phyloP scores from a whole-genome alignment of 2,797 vertebrate genomes.

The Cyclopterus lumpus region DNA sequence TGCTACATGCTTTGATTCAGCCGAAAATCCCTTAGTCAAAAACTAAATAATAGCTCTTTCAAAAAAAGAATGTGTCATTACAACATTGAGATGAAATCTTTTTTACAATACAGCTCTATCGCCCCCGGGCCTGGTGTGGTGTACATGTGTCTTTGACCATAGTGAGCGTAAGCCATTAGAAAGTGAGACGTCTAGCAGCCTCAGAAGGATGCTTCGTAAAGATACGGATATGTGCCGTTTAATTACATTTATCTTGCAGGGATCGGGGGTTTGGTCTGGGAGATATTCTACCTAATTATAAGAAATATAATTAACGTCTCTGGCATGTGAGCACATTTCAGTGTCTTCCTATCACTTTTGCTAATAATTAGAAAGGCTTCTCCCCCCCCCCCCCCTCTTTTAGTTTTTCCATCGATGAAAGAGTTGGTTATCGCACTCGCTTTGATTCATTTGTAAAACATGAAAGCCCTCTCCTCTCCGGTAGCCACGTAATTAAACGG shows the following conservation, averaged over 20 bases:
- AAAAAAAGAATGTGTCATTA: constrained; percentile 2
- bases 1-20: constrained; percentile 4
- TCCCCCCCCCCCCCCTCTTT: not conserved
- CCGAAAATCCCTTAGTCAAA: not conserved
- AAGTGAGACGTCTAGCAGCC: constrained; percentile 6
- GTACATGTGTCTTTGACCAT: constrained; percentile 16
- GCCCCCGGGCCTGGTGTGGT: not conserved
- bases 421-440: constrained; percentile 69
- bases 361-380: constrained; percentile 36
- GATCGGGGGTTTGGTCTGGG: constrained; percentile 64
- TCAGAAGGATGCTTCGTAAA: constrained; percentile 27
- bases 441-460: constrained; percentile 76
- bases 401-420: constrained; percentile 67
- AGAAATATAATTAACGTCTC: constrained; percentile 70
- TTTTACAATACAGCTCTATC: constrained; percentile 4
- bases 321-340: constrained; percentile 63
- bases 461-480: constrained; percentile 71
- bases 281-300: constrained; percentile 69
- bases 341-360: constrained; percentile 52
- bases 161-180: constrained; percentile 23
- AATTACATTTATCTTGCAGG: constrained; percentile 70
- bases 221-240: constrained; percentile 27
- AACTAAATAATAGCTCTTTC: not conserved
- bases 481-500: constrained; percentile 80
- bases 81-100: not conserved